These are phyloP conservation scores for Heliconius erato DNA, from an alignment of 2,888 invertebrate genomes.

Conservation along the genomic window DNA sequence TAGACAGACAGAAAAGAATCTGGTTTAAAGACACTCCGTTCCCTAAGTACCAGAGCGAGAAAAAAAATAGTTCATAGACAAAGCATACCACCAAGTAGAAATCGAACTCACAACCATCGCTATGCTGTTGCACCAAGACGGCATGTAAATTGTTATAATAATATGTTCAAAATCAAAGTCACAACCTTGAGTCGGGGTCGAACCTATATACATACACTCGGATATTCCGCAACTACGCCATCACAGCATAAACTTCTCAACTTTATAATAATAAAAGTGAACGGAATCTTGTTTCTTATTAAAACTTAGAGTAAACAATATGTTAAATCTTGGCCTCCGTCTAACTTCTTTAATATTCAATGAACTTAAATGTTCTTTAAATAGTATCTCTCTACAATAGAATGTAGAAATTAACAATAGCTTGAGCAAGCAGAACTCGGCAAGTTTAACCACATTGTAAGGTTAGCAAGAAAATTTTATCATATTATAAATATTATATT, in stretches of 20 bases:
- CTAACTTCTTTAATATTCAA: slow-evolving; percentile 45
- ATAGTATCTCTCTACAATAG: slow-evolving; percentile 47
- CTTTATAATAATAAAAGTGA: slow-evolving; percentile 18
- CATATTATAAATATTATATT: not conserved
- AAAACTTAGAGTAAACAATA: slow-evolving; percentile 32
- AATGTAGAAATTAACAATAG: slow-evolving; percentile 50
- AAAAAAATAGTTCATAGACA: too few relatives aligned
- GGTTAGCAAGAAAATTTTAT: slow-evolving; percentile 27
- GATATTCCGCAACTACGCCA: not conserved
- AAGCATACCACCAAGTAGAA: too few relatives aligned
- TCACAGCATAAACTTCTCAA: not conserved
- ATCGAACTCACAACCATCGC: too few relatives aligned
- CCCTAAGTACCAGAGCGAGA: too few relatives aligned
- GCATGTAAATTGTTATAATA: too few relatives aligned
- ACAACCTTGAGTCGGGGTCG: too few relatives aligned
- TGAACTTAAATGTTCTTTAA: slow-evolving; percentile 46
- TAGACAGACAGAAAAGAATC: too few relatives aligned
- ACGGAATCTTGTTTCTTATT: slow-evolving; percentile 21
- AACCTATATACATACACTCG: not conserved
- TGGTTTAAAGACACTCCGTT: too few relatives aligned
- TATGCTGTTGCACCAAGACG: too few relatives aligned
- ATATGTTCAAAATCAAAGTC: not conserved
- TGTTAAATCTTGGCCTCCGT: slow-evolving; percentile 17
- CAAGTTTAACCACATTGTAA: slow-evolving; percentile 45
- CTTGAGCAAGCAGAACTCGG: slow-evolving; percentile 45